Conservation (phyloP, 1,140 invertebrate species). For the Oncopeltus fasciatus region DNA sequence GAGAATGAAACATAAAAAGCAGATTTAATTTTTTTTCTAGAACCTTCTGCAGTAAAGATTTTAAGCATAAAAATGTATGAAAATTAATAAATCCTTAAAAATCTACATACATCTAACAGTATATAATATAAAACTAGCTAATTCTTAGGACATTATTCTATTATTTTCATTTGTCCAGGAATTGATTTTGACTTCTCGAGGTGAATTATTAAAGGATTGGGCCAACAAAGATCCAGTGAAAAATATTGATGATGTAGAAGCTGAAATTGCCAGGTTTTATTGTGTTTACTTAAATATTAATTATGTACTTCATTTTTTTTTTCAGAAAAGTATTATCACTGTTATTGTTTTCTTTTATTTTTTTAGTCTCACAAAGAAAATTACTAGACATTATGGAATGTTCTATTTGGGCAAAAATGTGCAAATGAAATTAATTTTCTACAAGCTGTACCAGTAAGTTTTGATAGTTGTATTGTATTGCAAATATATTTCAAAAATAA, state of each 20-base stretch:
- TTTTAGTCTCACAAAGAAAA: constrained; percentile 6
- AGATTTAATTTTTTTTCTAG: no score
- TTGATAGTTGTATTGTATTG: no score
- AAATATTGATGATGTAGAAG: constrained; percentile 9
- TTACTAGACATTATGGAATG: background rate
- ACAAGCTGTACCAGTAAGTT: background rate
- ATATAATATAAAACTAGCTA: no score
- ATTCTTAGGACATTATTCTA: background rate
- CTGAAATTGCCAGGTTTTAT: background rate
- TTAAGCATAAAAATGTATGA: no score
- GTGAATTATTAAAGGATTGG: constrained; percentile 16
- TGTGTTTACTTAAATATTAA: background rate
- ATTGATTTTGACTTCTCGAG: constrained; percentile 8
- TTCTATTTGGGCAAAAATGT: constrained; percentile 2
- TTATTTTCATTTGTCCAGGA: constrained; percentile 2
- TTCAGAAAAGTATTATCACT: background rate
- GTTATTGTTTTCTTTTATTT: background rate
- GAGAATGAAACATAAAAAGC: no score
- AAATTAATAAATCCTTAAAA: background rate
- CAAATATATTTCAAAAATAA: no score
- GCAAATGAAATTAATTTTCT: background rate
- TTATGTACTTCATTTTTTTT: background rate
- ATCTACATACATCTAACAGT: background rate
- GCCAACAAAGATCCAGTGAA: constrained; percentile 1
- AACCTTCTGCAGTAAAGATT: no score